Percentiles rank a stretch among this genome's conserved stretches.
Conservation (phyloP, 37 sponge, comb jelly and placozoan genomes). For the Halisarca cf. caerulea region DNA sequence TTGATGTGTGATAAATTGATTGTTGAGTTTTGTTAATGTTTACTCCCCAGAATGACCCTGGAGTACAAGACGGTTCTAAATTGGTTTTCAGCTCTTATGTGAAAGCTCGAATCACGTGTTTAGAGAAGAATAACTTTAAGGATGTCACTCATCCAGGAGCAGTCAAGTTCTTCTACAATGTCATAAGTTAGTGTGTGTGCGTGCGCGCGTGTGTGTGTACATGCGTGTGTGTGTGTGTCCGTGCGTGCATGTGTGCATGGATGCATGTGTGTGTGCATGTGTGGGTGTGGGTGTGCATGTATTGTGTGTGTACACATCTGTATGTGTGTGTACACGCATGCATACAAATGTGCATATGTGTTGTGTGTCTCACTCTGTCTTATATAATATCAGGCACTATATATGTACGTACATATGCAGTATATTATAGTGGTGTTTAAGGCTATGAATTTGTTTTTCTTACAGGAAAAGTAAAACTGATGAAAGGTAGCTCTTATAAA, state of each 20-base stretch:
- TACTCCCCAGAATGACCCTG: constrained; percentile 11
- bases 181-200: not conserved
- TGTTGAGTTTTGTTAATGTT: not conserved
- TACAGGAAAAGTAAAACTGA: constrained; percentile 19
- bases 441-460: not conserved
- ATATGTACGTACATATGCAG: too few relatives aligned
- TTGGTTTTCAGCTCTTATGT: constrained; percentile 3
- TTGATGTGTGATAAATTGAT: too few relatives aligned
- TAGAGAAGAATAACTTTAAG: constrained; percentile 6
- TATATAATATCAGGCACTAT: too few relatives aligned
- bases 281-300: not conserved
- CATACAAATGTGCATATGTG: too few relatives aligned
- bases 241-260: not conserved
- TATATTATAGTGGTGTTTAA: too few relatives aligned
- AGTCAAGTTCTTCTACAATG: constrained; percentile 10
- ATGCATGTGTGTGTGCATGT: not conserved
- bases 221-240: not conserved
- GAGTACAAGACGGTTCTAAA: not conserved
- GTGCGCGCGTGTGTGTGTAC: too few relatives aligned
- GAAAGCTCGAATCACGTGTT: constrained; percentile 13
- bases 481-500: not conserved
- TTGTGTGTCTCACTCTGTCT: too few relatives aligned
- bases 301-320: too few relatives aligned
- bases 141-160: constrained; percentile 18
- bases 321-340: too few relatives aligned